A percentile compares a stretch with the other conserved stretches of the same genome.
Conservation (phyloP, 1,140 invertebrate species). For the Forficula auricularia region DNA sequence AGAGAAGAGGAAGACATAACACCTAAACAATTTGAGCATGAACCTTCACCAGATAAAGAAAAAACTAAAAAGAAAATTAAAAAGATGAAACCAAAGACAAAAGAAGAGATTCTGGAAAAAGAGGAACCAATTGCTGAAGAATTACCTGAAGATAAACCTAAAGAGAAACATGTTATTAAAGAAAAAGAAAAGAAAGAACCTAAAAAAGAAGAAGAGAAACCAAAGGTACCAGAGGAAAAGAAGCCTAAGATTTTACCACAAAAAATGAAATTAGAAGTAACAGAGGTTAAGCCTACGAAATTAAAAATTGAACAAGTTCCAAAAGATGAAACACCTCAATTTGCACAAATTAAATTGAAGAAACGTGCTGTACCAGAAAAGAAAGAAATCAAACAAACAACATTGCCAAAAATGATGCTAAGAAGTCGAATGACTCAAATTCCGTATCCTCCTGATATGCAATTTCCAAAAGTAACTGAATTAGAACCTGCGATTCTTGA, state of each 20-base stretch:
- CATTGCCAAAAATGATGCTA: constrained; percentile 42
- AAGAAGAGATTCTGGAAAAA: too few species aligned
- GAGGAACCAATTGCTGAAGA: too few species aligned
- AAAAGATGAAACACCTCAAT: constrained; percentile 30
- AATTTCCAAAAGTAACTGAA: constrained; percentile 15
- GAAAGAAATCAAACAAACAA: constrained; percentile 27
- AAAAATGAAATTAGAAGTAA: constrained; percentile 14
- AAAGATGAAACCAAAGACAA: constrained; percentile 4
- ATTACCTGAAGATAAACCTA: constrained; percentile 2
- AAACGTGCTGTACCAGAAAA: constrained; percentile 32
- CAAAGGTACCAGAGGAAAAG: constrained; percentile 11
- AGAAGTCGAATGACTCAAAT: constrained; percentile 37
- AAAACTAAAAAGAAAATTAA: constrained; percentile 16
- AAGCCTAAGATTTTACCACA: constrained; percentile 15
- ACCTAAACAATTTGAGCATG: constrained; percentile 10
- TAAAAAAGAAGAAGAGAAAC: background rate
- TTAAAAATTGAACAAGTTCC: constrained; percentile 14
- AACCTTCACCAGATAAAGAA: constrained; percentile 16
- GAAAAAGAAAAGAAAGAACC: constrained; percentile 5
- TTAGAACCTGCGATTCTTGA: constrained; percentile 22
- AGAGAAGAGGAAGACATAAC: constrained; percentile 11
- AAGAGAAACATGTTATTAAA: constrained; percentile 1
- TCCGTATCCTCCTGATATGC: constrained; percentile 32
- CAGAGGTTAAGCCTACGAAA: constrained; percentile 16
- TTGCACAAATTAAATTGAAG: constrained; percentile 41